Evolutionary conservation across 1,140 invertebrate species (phyloP).

Genomic region (Bemisia tabaci): DNA sequence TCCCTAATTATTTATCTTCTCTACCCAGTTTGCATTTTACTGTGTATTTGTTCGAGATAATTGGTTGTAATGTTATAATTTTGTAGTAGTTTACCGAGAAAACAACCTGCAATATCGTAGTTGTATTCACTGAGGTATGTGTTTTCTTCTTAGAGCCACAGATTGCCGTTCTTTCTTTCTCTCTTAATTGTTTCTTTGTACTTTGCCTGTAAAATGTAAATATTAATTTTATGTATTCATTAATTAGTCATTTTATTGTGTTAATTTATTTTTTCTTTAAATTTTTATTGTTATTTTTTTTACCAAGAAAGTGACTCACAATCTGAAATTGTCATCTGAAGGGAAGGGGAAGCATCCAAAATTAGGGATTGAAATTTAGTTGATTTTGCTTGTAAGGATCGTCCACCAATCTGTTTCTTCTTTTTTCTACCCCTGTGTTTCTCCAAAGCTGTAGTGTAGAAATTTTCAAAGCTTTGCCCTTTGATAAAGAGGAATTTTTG

Average conservation of each 20-base stretch:
- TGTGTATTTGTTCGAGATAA: too few relatives aligned
- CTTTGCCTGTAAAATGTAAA: neutral
- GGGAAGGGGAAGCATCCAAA: neutral
- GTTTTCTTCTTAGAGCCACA: neutral
- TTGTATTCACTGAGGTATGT: neutral
- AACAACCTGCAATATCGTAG: neutral
- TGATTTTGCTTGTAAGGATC: neutral
- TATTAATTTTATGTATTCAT: neutral
- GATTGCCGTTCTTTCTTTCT: neutral
- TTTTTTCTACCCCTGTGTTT: too few relatives aligned
- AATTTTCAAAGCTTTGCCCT: too few relatives aligned
- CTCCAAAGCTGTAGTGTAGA: too few relatives aligned
- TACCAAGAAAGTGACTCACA: neutral
- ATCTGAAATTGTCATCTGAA: neutral
- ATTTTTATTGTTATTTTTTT: too few relatives aligned
- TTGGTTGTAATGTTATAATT: too few relatives aligned
- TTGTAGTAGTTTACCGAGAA: too few relatives aligned
- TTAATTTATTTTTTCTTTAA: too few relatives aligned
- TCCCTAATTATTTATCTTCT: too few relatives aligned
- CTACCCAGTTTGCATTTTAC: too few relatives aligned
- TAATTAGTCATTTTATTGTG: too few relatives aligned
- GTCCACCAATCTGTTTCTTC: neutral
- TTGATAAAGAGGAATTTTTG: too few relatives aligned
- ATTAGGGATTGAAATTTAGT: neutral
- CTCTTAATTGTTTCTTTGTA: neutral